Conservation (phyloP, 2,888 invertebrate genomes). For the Idaea dimidiata region DNA sequence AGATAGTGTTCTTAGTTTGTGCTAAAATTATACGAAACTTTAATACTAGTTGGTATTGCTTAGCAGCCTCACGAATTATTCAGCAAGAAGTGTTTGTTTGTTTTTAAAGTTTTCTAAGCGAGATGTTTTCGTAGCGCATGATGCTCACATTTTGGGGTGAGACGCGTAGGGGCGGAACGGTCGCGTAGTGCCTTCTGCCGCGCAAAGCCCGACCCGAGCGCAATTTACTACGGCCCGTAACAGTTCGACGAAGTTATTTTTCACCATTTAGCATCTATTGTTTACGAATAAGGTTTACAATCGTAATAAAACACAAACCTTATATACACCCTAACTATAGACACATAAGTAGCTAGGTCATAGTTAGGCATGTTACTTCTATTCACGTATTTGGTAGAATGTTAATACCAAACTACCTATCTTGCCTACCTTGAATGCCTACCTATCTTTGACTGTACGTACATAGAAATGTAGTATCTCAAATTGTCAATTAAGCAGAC, state of each 20-base stretch:
- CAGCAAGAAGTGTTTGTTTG: slow-evolving; percentile 21
- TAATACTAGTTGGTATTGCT: slow-evolving; percentile 39
- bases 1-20: slow-evolving; percentile 32
- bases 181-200: slow-evolving; percentile 62
- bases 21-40: slow-evolving; percentile 43
- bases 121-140: slow-evolving; percentile 43
- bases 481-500: background rate
- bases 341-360: too few relatives aligned
- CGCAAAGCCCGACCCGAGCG: slow-evolving; percentile 42
- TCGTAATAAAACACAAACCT: background rate
- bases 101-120: slow-evolving; percentile 34
- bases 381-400: too few relatives aligned
- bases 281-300: background rate
- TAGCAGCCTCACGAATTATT: slow-evolving; percentile 37
- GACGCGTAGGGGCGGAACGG: slow-evolving; percentile 32
- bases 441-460: background rate
- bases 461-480: background rate
- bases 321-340: too few relatives aligned
- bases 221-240: slow-evolving; percentile 35
- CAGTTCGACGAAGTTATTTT: background rate
- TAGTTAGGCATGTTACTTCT: too few relatives aligned
- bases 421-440: background rate
- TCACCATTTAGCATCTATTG: background rate
- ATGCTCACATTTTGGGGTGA: slow-evolving; percentile 11
- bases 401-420: too few relatives aligned